phyloP scores from a whole-genome alignment of 1,140 invertebrate genomes.

The Apis dorsata region DNA sequence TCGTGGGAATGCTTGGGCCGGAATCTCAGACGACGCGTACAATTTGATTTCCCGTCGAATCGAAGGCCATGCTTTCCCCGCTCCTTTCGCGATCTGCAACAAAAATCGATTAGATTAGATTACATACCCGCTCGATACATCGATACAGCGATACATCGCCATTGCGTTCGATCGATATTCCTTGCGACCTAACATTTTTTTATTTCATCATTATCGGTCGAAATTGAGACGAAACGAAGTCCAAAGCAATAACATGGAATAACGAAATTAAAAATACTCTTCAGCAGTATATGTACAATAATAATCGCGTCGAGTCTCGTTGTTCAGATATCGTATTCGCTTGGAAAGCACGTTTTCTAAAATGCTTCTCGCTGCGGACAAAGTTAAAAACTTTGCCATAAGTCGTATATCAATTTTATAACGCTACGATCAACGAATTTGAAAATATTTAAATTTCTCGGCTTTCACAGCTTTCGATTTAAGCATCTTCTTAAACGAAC shows the following conservation, averaged over 20 bases:
- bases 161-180: too few species aligned
- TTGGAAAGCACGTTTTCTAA: background rate
- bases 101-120: slow-evolving; percentile 57
- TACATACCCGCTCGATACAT: slow-evolving; percentile 21
- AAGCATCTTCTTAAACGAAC: background rate
- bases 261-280: background rate
- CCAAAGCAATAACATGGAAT: background rate
- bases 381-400: too few species aligned
- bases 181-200: too few species aligned
- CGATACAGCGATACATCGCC: background rate
- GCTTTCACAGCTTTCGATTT: background rate
- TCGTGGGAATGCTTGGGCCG: background rate
- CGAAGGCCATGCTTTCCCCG: slow-evolving; percentile 39
- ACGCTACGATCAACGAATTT: too few species aligned
- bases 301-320: background rate
- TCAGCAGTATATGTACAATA: background rate
- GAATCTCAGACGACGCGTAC: slow-evolving; percentile 24
- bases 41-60: slow-evolving; percentile 34
- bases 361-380: too few species aligned
- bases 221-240: too few species aligned
- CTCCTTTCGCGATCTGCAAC: slow-evolving; percentile 48
- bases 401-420: too few species aligned
- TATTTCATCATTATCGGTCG: too few species aligned
- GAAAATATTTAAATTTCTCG: too few species aligned
- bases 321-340: background rate